Percentiles rank a stretch among this genome's conserved stretches.
Conservation (phyloP, 2,888 invertebrate genomes). For the Buathra laborator region DNA sequence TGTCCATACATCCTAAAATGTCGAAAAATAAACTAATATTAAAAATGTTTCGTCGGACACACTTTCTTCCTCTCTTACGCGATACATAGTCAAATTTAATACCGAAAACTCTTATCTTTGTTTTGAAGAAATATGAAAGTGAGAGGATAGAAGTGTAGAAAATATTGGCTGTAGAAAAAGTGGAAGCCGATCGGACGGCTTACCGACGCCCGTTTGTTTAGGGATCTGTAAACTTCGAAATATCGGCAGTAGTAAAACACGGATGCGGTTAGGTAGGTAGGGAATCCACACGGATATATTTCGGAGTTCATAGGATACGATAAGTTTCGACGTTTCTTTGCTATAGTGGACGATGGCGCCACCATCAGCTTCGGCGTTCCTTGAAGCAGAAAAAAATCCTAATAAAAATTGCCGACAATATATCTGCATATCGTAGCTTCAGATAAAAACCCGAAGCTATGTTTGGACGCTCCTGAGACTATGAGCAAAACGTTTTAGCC, state of each 20-base stretch:
- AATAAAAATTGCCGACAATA: too few species aligned
- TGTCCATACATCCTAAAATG: conserved; percentile 85
- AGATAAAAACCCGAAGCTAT: too few species aligned
- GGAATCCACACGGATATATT: too few species aligned
- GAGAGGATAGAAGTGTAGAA: neutral
- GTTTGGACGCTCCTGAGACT: too few species aligned
- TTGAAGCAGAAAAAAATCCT: too few species aligned
- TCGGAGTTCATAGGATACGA: neutral
- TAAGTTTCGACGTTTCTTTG: neutral
- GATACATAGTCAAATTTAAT: neutral
- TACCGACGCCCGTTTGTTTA: neutral
- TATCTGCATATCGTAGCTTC: too few species aligned
- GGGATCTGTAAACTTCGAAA: neutral
- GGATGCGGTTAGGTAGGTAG: neutral
- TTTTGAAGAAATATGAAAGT: neutral
- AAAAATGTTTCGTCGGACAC: conserved; percentile 70
- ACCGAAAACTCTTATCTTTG: neutral
- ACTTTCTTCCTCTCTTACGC: neutral
- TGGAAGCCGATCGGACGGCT: neutral
- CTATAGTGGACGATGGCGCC: neutral
- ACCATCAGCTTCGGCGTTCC: too few species aligned
- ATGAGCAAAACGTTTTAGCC: neutral
- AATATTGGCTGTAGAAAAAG: neutral
- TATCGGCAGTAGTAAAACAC: neutral
- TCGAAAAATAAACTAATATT: conserved; percentile 83